Conservation (phyloP, 2,888 invertebrate genomes). For the Sylvicola cinctus region DNA sequence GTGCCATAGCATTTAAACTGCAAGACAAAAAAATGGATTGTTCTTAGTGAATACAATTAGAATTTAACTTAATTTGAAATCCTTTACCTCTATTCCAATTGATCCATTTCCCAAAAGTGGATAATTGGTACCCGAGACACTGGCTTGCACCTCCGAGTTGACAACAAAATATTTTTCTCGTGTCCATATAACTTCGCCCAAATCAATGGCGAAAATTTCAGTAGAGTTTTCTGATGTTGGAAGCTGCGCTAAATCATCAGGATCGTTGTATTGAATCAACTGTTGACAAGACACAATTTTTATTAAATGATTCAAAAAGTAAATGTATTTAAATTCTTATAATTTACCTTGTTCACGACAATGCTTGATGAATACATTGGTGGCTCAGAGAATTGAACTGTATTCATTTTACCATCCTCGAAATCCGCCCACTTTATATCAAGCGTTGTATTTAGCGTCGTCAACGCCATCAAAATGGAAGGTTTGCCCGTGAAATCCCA, state of each 20-base stretch:
- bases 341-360: slow-evolving; percentile 35
- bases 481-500: slow-evolving; percentile 45
- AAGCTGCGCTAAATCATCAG: slow-evolving; percentile 27
- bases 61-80: neutral
- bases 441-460: slow-evolving; percentile 26
- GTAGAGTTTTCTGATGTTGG: slow-evolving; percentile 16
- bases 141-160: slow-evolving; percentile 20
- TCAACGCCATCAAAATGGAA: slow-evolving; percentile 32
- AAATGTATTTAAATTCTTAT: neutral
- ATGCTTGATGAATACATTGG: slow-evolving; percentile 36
- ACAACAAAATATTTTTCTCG: slow-evolving; percentile 13
- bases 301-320: neutral
- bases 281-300: no score
- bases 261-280: slow-evolving; percentile 38
- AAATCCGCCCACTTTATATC: slow-evolving; percentile 29
- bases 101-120: slow-evolving; percentile 1
- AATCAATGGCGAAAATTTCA: no score
- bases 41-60: neutral
- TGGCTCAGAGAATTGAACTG: slow-evolving; percentile 25
- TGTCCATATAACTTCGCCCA: slow-evolving; percentile 23
- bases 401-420: slow-evolving; percentile 13
- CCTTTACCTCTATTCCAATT: neutral
- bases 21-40: slow-evolving; percentile 6
- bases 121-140: slow-evolving; percentile 6
- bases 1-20: slow-evolving; percentile 32